Base-by-base conservation (phyloP, 1,140 invertebrate genomes). In the Brachionus rubens region DNA sequence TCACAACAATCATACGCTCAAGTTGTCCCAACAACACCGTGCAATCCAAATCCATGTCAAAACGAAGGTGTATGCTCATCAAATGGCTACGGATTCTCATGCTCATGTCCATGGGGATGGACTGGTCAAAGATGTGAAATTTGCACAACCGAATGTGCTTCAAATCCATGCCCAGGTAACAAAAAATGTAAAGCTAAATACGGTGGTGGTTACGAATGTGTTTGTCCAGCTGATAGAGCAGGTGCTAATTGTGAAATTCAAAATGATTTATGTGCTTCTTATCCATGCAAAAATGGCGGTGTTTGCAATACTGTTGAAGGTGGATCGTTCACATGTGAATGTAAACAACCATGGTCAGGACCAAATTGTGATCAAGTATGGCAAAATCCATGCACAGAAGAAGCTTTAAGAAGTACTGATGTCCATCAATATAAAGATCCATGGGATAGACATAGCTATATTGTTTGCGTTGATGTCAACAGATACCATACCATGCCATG, bases 101-200 rank as follows among this genome's bases (percentile, higher is more conserved):
- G 75, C 4, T 16, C 16, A 46, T 76, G 75, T 76, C 41, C 48
- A 7, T 52, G 48, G 24, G 77, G 75, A 33, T 79, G 65, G 56
- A 70, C 67, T 26, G 80, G 80, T 33, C 3, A 16, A 9, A 52
- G 26, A 36, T 82, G 81, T 78, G 76, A 78, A 43, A 56, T 40
- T 28, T 80, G 81, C 40, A 62, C 79, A 19, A 67, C 78, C 40
- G 80, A 81, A 52, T 83, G 82, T 77, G 30, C n/a, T 40, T 56
- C 62, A 12, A 75, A 78, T 12, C 81, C 81, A 0, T 83, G 82
- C 75, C 48, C 21, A 59, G 79, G 81, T 48, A 79, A 79, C 43
- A 81, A 47, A 52, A 12, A 78, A 36, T 82, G 81, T 78, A 52
- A 76, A 7, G 79, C 81, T 14, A 80, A 80, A 16, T 72, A 40